Evolutionary conservation across 2,797 vertebrate species (phyloP), one percentile per base, ranked within the genome.

Genomic region (Alfaro cultratus): DNA sequence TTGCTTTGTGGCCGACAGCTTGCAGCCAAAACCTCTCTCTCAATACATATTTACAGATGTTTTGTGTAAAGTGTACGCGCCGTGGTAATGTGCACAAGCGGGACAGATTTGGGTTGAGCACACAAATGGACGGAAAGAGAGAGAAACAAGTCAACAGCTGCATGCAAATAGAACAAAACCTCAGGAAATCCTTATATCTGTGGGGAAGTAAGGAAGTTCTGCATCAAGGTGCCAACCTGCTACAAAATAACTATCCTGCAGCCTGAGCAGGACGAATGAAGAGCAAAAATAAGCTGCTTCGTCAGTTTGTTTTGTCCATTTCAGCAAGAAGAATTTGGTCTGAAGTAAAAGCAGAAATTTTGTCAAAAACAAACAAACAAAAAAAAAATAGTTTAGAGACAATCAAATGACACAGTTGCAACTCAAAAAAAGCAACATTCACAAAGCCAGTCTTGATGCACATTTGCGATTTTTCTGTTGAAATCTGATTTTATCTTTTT

Each of bases 1-100:
- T 84, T 77, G 51, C 57, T 74, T 47, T 49, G 57, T 43, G 73
- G 70, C 75, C 34, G 18, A 29, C 41, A 9, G 80, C 41, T 67
- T 8, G 75, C 73, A 70, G 70, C 76, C 64, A 77, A 55, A 73
- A 79, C 57, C 57, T 82, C 83, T 82, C 86, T 8, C 75, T 77
- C 53, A 78, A 82, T 73, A 77, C 45, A 85, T 47, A 83, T 83
- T 80, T 86, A 73, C 81, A 74, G 47, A 80, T 70, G 80, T 70
- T 68, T 64, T 53, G 82, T 73, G n/a, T 39, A 71, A 75, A 75
- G 73, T 29, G 46, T 73, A 57, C 53, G 74, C 29, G 18, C 60
- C 1, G 2, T 46, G 57, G n/a, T 75, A 67, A 82, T 64, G 67
- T n/a, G 72, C 39, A 10, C 53, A 26, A 3, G 8, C 41, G n/a